Evolutionary conservation across 1,140 invertebrate genomes (phyloP), one percentile per base, ranked within the genome.

Genomic region (Hycleus cichorii): DNA sequence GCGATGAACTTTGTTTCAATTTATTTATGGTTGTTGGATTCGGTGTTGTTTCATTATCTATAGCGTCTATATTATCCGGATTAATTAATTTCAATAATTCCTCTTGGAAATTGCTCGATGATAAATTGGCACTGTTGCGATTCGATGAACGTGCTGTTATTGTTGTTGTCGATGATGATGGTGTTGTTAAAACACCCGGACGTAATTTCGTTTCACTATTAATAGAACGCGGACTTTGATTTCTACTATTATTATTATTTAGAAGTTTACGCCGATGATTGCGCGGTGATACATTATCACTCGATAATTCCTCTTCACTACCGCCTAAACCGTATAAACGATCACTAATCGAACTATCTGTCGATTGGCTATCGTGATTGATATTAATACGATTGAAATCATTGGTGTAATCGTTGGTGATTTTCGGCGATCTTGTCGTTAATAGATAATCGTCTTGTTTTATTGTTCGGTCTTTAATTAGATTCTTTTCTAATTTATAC

Each of bases 31-130:
- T 52, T 38, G 10, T 32, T 32, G 43, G 50, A 32, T 32, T 51
- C 74, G 75, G 59, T 45, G 18, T 49, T 51, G 63, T 76, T 73
- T 18, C 18, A 52, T 11, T 52, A 24, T 59, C 51, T 40, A 62
- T 58, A 10, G 56, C 78, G 57, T 70, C 77, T 58, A 84, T 82
- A 58, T 84, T 83, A 69, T 95, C 92, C 0, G 91, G 90, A 76
- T 90, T 90, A 59, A 96, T 95, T 1, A 96, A 77, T 39, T 88
- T 83, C 78, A 94, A 87, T 3, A 96, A 76, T 68, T 96, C 92
- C 71, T 95, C 91, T 76, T 95, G 88, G 3, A 93, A 75, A 24
- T 84, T 89, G 65, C 81, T 86, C 1, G 79, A 80, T 0, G 78
- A 79, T 12, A 85, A 72, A 71, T 85, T 85, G 2, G 83, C 82